Percentiles rank a stretch among this genome's conserved stretches.
These are phyloP conservation scores for Drosophila neonasuta DNA, from an alignment of 2,888 invertebrate species.

Conservation along the genomic window DNA sequence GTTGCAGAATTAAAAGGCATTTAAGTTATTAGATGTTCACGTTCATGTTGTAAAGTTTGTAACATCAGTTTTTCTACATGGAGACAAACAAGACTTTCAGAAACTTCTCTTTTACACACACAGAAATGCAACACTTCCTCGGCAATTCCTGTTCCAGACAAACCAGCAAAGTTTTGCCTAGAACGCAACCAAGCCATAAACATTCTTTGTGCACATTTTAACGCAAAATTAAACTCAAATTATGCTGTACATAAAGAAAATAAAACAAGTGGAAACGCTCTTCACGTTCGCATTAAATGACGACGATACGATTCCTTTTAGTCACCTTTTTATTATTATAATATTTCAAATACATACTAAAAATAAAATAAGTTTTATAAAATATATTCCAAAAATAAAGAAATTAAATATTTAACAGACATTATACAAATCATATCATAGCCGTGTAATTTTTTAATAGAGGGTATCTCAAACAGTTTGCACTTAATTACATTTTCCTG, in stretches of 20 bases:
- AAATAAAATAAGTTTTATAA: too few relatives aligned
- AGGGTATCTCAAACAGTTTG: constrained; percentile 30
- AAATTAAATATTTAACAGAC: neutral
- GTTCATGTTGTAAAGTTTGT: constrained; percentile 24
- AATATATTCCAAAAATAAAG: too few relatives aligned
- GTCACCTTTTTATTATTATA: neutral
- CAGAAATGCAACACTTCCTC: constrained; percentile 44
- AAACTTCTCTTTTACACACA: constrained; percentile 35
- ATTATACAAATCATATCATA: neutral
- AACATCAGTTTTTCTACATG: constrained; percentile 12
- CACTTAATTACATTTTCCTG: constrained; percentile 68
- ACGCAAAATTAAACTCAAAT: constrained; percentile 52
- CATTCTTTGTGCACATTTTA: constrained; percentile 50
- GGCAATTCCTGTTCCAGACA: constrained; percentile 37
- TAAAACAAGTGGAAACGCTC: neutral
- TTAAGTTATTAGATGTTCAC: constrained; percentile 46
- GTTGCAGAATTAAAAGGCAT: constrained; percentile 32
- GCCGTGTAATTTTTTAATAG: neutral
- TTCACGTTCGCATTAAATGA: neutral
- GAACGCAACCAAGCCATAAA: constrained; percentile 14
- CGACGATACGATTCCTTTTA: neutral
- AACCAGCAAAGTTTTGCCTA: constrained; percentile 34
- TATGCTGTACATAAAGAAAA: constrained; percentile 25
- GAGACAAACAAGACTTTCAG: constrained; percentile 13
- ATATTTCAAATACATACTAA: neutral